Evolutionary conservation across 1,140 invertebrate genomes (phyloP).

Genomic region (Halyomorpha halys): DNA sequence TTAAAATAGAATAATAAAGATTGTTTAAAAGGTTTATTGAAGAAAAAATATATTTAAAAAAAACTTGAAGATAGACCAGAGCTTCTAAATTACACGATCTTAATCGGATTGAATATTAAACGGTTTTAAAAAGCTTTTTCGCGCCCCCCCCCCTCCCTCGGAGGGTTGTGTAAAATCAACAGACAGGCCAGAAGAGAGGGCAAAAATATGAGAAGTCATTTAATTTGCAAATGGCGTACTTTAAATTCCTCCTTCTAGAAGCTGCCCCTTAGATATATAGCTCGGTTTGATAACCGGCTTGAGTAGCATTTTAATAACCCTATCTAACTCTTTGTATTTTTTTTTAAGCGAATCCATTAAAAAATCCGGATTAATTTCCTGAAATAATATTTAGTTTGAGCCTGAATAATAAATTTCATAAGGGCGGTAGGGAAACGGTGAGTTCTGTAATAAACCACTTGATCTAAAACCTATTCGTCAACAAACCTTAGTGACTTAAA

Average conservation of each 20-base stretch:
- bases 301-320: slow-evolving; percentile 5
- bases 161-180: slow-evolving; percentile 1
- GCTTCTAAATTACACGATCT: neutral
- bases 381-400: no score
- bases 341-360: no score
- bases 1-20: no score
- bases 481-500: no score
- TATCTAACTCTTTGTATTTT: neutral
- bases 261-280: slow-evolving; percentile 3
- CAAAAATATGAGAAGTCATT: slow-evolving; percentile 12
- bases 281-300: neutral
- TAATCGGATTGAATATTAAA: slow-evolving; percentile 11
- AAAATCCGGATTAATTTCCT: no score
- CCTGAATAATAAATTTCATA: no score
- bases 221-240: slow-evolving; percentile 9
- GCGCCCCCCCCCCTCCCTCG: neutral
- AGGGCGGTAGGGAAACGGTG: no score
- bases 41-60: no score
- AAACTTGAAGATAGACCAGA: neutral
- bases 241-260: slow-evolving; percentile 1
- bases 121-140: neutral
- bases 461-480: no score
- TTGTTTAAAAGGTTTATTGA: no score
- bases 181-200: slow-evolving; percentile 7
- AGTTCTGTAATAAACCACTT: no score